These are phyloP conservation scores for Apeira syringaria DNA, from an alignment of 2,888 invertebrate species.

Conservation along the genomic window DNA sequence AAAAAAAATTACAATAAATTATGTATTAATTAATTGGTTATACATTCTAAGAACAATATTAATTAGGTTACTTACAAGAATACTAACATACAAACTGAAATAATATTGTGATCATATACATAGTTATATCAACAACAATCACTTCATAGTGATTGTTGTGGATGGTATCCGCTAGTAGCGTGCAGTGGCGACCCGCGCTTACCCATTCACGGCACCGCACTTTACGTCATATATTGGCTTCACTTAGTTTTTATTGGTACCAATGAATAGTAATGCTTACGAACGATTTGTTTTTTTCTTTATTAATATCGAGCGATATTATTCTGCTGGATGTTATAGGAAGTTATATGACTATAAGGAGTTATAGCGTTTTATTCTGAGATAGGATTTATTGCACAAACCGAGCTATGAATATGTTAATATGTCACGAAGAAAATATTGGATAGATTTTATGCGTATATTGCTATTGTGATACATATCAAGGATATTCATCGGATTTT, in stretches of 20 bases:
- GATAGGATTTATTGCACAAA: not conserved
- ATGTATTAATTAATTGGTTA: too few relatives aligned
- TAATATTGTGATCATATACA: too few relatives aligned
- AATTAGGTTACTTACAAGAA: too few relatives aligned
- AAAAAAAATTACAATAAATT: too few relatives aligned
- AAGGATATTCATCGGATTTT: too few relatives aligned
- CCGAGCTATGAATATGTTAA: slow-evolving; percentile 6
- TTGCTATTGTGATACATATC: too few relatives aligned
- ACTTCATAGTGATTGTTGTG: too few relatives aligned
- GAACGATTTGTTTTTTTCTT: slow-evolving; percentile 23
- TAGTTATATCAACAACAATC: too few relatives aligned
- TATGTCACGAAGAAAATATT: slow-evolving; percentile 3
- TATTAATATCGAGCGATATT: slow-evolving; percentile 21
- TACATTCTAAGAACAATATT: too few relatives aligned
- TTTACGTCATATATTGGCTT: slow-evolving; percentile 29
- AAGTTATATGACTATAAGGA: not conserved
- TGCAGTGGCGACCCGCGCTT: slow-evolving; percentile 8
- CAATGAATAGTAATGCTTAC: slow-evolving; percentile 29
- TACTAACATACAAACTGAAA: too few relatives aligned
- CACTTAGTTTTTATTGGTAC: slow-evolving; percentile 32
- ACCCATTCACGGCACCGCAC: slow-evolving; percentile 18
- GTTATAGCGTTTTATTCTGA: not conserved
- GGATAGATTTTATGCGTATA: not conserved
- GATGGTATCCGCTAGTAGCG: slow-evolving; percentile 8
- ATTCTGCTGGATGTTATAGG: slow-evolving; percentile 1